Evolutionary conservation across 2,797 vertebrate genomes (phyloP), one percentile per base, ranked within the genome.

Genomic region (Crax fasciolata): DNA sequence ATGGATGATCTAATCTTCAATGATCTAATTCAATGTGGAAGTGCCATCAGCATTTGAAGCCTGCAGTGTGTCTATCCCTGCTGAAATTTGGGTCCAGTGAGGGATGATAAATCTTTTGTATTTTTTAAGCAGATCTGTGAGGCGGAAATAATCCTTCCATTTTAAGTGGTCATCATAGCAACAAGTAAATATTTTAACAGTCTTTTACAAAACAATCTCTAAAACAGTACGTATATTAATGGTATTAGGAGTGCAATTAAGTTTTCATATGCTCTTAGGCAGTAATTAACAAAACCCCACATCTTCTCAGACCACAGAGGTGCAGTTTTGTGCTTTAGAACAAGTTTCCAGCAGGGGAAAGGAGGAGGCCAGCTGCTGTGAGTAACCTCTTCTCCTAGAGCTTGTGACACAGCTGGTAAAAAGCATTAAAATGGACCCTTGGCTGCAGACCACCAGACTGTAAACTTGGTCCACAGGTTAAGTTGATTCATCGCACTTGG

Each of bases 121-220:
- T n/a, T 73, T 89, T 72, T 70, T 72, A 39, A 71, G 27, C 52
- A 62, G 83, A 88, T 65, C 57, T 58, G 30, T 43, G 74, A 83
- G 62, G 65, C 66, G 86, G 66, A 44, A 88, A 63, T 32, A 75
- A 84, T 23, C 18, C 30, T 81, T 92, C 62, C 39, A 35, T 73
- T 92, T 76, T 51, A 70, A 74, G 30, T 61, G 67, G 79, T 59
- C 82, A 84, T 35, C 6, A 11, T 54, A 35, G 43, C 59, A 76
- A 38, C 32, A 76, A 76, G 51, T 84, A 89, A 93, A 84, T 87
- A 82, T 89, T 91, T 91, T 43, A 89, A 61, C 88, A 61, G 44
- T 48, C 27, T 83, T 89, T 94, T 87, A 91, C 90, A 90, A 89
- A 79, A 41, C 83, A 76, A 51, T 61, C 24, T 84, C 24, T 15